These are phyloP conservation scores for Listronotus bonariensis DNA, from an alignment of 1,140 invertebrate species.

Conservation along the genomic window DNA sequence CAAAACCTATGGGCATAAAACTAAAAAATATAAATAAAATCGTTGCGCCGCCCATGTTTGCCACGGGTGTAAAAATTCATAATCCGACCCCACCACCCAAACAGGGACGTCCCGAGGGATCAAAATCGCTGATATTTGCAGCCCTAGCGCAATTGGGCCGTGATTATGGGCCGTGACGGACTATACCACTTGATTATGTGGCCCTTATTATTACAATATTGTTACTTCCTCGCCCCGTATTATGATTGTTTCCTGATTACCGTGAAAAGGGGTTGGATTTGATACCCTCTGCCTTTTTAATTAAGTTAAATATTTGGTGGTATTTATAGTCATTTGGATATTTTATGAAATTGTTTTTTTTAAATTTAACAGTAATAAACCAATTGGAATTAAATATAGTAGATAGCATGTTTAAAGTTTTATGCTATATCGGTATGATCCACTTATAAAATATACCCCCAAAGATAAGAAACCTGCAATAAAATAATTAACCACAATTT, in stretches of 20 bases:
- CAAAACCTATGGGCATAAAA: no score
- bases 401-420: no score
- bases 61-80: conserved; percentile 23
- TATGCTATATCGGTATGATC: no score
- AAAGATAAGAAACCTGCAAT: no score
- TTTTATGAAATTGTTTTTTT: no score
- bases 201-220: conserved; percentile 45
- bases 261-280: conserved; percentile 22
- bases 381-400: no score
- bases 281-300: conserved; percentile 7
- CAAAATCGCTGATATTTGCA: conserved; percentile 55
- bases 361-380: no score
- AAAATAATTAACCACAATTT: no score
- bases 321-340: no score
- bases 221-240: conserved; percentile 26
- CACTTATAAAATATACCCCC: no score
- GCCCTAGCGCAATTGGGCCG: conserved; percentile 54
- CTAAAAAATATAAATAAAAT: not conserved
- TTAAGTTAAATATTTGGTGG: not conserved
- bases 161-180: conserved; percentile 54
- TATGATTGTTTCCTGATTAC: conserved; percentile 43
- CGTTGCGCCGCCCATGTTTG: not conserved
- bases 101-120: conserved; percentile 46
- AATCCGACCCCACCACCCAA: conserved; percentile 3
- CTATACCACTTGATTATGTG: conserved; percentile 48